These are phyloP conservation scores for Pandemis heparana DNA, from an alignment of 2,888 invertebrate genomes.

Conservation along the genomic window DNA sequence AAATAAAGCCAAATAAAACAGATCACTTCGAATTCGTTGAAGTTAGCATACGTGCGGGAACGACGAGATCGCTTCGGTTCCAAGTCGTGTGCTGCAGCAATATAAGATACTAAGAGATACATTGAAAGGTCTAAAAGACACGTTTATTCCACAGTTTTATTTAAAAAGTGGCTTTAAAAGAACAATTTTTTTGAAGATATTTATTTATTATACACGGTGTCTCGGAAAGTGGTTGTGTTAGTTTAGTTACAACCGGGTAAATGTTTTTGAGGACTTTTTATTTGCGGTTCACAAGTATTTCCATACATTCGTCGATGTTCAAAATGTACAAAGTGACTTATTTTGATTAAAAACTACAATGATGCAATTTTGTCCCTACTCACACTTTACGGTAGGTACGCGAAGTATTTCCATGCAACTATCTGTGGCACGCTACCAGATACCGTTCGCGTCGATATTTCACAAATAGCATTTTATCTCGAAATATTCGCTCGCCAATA, in stretches of 20 bases:
- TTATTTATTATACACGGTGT: no score
- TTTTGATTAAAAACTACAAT: no score
- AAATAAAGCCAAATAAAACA: slow-evolving; percentile 43
- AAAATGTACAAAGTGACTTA: no score
- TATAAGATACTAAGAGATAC: neutral
- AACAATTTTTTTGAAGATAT: no score
- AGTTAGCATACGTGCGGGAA: slow-evolving; percentile 53
- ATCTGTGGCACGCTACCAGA: neutral
- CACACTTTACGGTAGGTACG: neutral
- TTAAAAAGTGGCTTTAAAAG: no score
- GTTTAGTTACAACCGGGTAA: no score
- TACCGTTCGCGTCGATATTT: slow-evolving; percentile 37
- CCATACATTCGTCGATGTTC: no score
- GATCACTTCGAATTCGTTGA: slow-evolving; percentile 44
- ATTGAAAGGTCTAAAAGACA: neutral
- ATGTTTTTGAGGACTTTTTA: no score
- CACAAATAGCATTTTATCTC: slow-evolving; percentile 35
- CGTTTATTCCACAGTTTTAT: neutral
- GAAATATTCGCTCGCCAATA: slow-evolving; percentile 30
- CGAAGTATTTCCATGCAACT: neutral
- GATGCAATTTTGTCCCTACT: no score
- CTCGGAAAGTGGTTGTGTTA: no score
- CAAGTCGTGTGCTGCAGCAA: slow-evolving; percentile 4
- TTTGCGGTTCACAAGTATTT: no score
- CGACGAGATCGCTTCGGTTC: slow-evolving; percentile 46